Base-by-base conservation (phyloP, 2,797 vertebrate species). In the Mallotus villosus region DNA sequence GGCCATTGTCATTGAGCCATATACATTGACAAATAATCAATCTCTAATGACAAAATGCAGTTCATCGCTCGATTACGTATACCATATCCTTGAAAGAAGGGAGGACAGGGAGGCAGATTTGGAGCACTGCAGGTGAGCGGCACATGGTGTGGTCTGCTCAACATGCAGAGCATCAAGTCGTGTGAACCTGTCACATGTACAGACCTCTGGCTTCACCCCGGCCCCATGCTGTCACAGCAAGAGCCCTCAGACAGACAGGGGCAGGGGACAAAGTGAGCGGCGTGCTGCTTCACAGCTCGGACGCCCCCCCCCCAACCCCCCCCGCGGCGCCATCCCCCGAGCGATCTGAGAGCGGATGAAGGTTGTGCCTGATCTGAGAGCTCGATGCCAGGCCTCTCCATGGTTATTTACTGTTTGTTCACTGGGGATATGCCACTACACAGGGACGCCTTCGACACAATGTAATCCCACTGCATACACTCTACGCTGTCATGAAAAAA, bases 401-500 rank as follows among this genome's bases (percentile, higher is more conserved):
- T 55, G 17, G 19, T n/a, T 55, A 55, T 55, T 46, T 55, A 55
- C 51, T 55, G 16, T 6, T n/a, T 17, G 1, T 55, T 55, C 16
- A 17, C 49, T 51, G 37, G 37, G 2, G 62, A 63, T 41, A 34
- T 14, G 32, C 32, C 62, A n/a, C 9, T 46, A 46, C 60, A 62
- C 6, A 65, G 41, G 21, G 34, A 65, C 34, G 34, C 34, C n/a
- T 49, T 46, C 17, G 16, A 22, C 64, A 51, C 8, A 24, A 51
- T 19, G 19, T 66, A 8, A 66, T 66, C 16, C 49, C 22, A 24
- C 29, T 24, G 25, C 21, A 63, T 74, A n/a, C 71, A 51, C 41
- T 16, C 70, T 37, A n/a, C 41, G 67, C 73, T 46, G 32, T 58
- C 34, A 19, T 37, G 2, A 46, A 63, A 53, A n/a, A 25, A 63